These are phyloP conservation scores for Peromyscus polionotus DNA, from an alignment of 2,113 vertebrate species.

Conservation along the genomic window DNA sequence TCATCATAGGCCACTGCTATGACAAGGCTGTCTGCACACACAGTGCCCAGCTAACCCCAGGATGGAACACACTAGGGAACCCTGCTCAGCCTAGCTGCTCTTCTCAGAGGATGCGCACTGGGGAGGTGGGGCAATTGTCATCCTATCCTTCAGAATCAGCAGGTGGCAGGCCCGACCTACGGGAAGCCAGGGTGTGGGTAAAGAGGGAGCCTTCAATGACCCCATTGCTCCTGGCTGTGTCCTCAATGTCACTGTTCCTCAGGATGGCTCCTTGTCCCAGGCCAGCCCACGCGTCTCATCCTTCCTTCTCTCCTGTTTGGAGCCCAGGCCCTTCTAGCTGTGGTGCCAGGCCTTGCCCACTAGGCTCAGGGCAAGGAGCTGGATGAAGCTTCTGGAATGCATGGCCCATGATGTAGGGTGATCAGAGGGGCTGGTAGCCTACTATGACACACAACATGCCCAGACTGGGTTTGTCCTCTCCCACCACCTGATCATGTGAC, in stretches of 20 bases:
- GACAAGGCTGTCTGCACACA: neutral
- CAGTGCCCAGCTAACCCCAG: neutral
- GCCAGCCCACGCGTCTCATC: neutral
- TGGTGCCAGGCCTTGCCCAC: neutral
- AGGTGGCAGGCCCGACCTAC: neutral
- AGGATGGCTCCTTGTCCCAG: neutral
- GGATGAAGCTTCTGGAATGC: neutral
- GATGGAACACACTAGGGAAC: neutral
- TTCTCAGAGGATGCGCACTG: neutral
- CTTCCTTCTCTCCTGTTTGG: too few relatives aligned
- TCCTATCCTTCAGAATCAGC: neutral
- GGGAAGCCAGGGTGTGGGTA: neutral
- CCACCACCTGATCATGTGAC: neutral
- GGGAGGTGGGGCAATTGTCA: neutral
- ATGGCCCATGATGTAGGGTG: neutral
- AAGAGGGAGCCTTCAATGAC: neutral
- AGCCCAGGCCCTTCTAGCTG: neutral
- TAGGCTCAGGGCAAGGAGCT: neutral
- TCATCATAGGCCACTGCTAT: accelerated
- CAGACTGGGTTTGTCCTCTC: neutral
- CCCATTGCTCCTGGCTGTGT: neutral
- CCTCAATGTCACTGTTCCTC: accelerated
- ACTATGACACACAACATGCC: accelerated
- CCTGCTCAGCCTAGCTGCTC: accelerated
- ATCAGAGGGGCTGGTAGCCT: neutral